Percentiles rank a stretch among this genome's conserved stretches.
Conservation (phyloP, 2,113 vertebrate genomes). For the Drymodes brunneopygia region DNA sequence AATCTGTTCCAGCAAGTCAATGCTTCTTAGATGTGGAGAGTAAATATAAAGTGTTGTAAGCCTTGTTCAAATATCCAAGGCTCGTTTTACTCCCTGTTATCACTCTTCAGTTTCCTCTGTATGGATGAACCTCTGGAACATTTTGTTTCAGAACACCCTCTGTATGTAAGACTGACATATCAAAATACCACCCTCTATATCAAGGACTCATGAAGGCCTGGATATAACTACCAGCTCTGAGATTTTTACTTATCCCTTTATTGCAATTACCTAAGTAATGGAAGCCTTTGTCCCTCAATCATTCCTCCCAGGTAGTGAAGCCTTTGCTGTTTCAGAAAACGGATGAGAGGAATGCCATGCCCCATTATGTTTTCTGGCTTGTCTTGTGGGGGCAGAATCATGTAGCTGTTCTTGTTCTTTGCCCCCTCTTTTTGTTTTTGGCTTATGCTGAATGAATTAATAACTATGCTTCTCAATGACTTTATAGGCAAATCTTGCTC, state of each 20-base stretch:
- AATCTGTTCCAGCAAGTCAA: not conserved
- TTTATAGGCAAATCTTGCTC: not conserved
- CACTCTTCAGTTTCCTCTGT: not conserved
- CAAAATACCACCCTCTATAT: not conserved
- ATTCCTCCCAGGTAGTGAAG: not conserved
- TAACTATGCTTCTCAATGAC: not conserved
- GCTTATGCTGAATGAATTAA: not conserved
- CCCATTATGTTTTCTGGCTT: not conserved
- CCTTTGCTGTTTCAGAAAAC: not conserved
- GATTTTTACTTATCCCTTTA: not conserved
- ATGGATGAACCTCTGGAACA: accelerated
- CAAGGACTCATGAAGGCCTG: not conserved
- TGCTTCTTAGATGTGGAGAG: not conserved
- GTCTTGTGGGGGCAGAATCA: not conserved
- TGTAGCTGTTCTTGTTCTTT: not conserved
- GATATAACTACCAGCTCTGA: not conserved
- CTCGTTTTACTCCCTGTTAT: not conserved
- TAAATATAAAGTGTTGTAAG: not conserved
- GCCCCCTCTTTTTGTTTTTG: not conserved
- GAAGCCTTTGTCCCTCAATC: not conserved
- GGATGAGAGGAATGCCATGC: not conserved
- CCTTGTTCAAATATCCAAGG: not conserved
- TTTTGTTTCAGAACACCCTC: not conserved
- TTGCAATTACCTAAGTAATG: not conserved
- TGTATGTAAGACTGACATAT: not conserved